Base-by-base conservation (phyloP, 2,797 vertebrate species). In the Champsocephalus gunnari region DNA sequence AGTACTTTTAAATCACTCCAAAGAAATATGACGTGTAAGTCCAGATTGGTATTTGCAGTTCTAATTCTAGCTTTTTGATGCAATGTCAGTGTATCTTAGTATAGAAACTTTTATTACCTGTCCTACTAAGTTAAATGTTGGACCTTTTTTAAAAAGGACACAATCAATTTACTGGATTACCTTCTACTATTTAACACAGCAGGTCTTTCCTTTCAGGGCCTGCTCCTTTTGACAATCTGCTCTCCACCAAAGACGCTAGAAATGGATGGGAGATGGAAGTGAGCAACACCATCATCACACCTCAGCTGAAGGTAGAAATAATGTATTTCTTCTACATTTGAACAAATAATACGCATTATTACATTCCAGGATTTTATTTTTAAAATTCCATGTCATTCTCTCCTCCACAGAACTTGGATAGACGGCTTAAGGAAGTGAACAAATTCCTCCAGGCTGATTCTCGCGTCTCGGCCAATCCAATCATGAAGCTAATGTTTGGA, bases 211-310 rank as follows among this genome's bases (percentile, higher is more conserved):
- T 89, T 88, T 53, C 70, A 98, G 97, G 92, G 82, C 84, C 81
- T n/a, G 88, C 64, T 73, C 8, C 1, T 3, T 94, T 94, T 71
- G 79, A 95, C 86, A 66, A 56, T 49, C 19, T 19, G 0, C 93
- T 98, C 16, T 94, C 95, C 12, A 96, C 91, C 60, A 98, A 96
- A 86, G 71, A 86, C 1, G 24, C 24, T 2, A 96, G 98, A 89
- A 98, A 97, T 71, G 71, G 21, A n/a, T 99, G 98, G 98, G 98
- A 99, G 86, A 71, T 85, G 16, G 67, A 85, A 43, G 67, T 96
- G 73, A 91, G 93, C 82, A 50, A 80, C 2, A 75, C 51, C 3
- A 19, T 97, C 80, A 92, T 99, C 80, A 51, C 90, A 49, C 93
- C 92, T 66, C 94, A 94, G 41, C 53, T 99, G 12, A 74, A 96